Evolutionary conservation across 2,113 vertebrate genomes (phyloP).

Genomic region (Hypocryptadius cinnamomeus): DNA sequence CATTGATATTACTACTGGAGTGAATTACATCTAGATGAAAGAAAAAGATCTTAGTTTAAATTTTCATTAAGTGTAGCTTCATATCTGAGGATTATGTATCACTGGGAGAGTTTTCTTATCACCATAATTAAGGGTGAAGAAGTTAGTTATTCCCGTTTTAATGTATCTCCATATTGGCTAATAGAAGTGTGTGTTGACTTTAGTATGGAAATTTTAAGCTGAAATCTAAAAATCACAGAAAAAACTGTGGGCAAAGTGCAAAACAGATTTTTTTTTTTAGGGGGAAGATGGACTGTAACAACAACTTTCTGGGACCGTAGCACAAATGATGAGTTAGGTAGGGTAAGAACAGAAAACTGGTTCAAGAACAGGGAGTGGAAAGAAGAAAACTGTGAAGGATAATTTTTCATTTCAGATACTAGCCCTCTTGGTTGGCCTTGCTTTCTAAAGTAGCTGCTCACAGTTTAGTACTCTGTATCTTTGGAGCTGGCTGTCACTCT

Average conservation of each 20-base stretch:
- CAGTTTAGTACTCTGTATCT: not conserved
- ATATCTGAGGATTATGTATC: not conserved
- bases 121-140: not conserved
- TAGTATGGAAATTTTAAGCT: not conserved
- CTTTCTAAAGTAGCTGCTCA: not conserved
- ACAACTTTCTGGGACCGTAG: not conserved
- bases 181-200: not conserved
- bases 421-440: not conserved
- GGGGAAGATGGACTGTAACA: not conserved
- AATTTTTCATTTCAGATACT: not conserved
- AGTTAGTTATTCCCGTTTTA: not conserved
- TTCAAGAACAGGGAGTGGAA: not conserved
- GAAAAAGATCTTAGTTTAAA: not conserved
- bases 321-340: not conserved
- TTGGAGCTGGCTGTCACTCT: rapidly evolving
- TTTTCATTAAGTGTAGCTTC: not conserved
- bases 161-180: not conserved
- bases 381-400: not conserved
- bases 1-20: not conserved
- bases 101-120: not conserved
- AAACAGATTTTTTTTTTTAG: not conserved
- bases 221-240: not conserved
- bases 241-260: not conserved
- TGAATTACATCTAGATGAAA: not conserved
- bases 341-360: not conserved